Base-by-base conservation (phyloP, 2,888 invertebrate species). In the Synergus umbraculus region DNA sequence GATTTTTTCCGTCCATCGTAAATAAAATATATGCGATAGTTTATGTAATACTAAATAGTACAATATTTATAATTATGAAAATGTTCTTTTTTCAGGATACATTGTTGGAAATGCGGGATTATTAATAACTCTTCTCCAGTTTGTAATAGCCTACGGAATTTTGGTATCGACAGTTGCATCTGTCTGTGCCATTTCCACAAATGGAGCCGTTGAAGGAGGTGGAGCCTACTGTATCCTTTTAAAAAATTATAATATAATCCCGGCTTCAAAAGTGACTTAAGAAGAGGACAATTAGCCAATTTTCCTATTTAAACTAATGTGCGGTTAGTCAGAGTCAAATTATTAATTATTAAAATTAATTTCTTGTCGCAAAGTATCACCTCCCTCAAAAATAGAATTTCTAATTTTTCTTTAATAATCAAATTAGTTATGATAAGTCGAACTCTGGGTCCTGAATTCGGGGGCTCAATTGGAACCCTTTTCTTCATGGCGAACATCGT, bases 401-500 rank as follows among this genome's bases (percentile, higher is more conserved):
- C 12, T 13, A 29, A 22, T 63, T 63, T 63, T 63, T 3, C 29
- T 29, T 63, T 13, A 63, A 63, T 29, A 22, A 13, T 10, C 12
- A 77, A 85, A 82, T 77, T 91, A 99, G 99, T 99, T 93, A 99
- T 99, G 99, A 99, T 99, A 86, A 99, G 98, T 92, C 94, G 99
- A 88, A 98, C 99, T 0, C 93, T 99, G 73, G 99, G 99, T 29
- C 98, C 99, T 0, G 99, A 99, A 93, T 99, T 99, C 93, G 99
- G 99, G 0, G 99, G 99, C 49, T 98, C 98, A 0, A 99, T 99
- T 86, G 99, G 99, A 0, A 97, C 98, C 0, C 93, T 99, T 49
- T 99, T 99, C 93, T 99, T 99, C 92, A 95, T 99, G 89, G 99
- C 99, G 0, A 99, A 99, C 92, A 96, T 99, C 13, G 98, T 98